Evolutionary conservation across 35 echinoderm and acorn worm species (phyloP), one percentile per base, ranked within the genome.

Genomic region (Acanthaster planci): DNA sequence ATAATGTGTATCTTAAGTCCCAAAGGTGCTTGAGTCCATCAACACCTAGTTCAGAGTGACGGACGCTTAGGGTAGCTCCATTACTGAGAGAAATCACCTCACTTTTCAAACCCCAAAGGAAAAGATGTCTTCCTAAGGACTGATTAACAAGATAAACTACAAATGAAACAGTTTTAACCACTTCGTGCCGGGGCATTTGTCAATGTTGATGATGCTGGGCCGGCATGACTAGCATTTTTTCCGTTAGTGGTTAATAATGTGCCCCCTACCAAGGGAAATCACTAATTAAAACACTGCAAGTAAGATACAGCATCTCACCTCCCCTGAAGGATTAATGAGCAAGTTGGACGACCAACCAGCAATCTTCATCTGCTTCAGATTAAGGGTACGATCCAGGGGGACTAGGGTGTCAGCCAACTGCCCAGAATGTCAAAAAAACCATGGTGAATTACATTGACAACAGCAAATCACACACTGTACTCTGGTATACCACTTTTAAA

Each of bases 291-390:
- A 79, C 77, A 34, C 37, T 38, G 19, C 38, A 35, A 2, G 39
- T 5, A 38, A 5, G 21, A 21, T 79, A 4, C 8, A 6, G 9
- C 18, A n/a, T 5, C 90, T 67, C 84, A 97, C 94, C 90, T 97
- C 89, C 47, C 94, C 94, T 4, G 90, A 85, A 26, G 94, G 86
- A 80, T 97, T 97, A 77, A 92, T 77, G 30, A 97, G 50, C 15
- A 97, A 86, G 59, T 97, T 97, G 40, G 86, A 80, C 15, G 94
- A 97, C 94, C 94, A 97, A 30, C 94, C 94, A 40, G 90, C 94
- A 23, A 97, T 97, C 75, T 90, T 97, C 37, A 97, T 97, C 37
- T 92, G 82, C 53, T 97, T 97, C 30, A 76, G 77, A 15, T 86
- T 34, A 18, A 97, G 78, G 21, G 94, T 75, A 16, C 94, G 76